phyloP scores from a whole-genome alignment of 2,888 invertebrate species.

The Cephus rjabovi region DNA sequence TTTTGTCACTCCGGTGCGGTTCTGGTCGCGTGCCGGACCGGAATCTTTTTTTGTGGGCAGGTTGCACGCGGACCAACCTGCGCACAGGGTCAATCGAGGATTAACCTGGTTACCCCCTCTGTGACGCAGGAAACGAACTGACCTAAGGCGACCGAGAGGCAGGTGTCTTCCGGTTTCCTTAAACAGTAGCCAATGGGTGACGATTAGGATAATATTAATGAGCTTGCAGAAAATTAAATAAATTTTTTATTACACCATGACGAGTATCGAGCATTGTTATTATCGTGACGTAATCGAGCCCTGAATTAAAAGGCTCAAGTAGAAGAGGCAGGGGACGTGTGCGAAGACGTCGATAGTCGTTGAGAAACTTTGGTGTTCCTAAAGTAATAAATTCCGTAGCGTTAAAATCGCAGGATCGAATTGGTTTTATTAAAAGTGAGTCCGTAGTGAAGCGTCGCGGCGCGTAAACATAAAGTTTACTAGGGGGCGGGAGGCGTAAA shows the following conservation, averaged over 20 bases:
- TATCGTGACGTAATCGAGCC: too few relatives aligned
- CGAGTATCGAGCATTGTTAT: too few relatives aligned
- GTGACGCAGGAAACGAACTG: conserved; percentile 47
- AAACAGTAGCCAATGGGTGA: background rate
- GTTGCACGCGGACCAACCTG: conserved; percentile 45
- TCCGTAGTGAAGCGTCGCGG: background rate
- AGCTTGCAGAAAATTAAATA: too few relatives aligned
- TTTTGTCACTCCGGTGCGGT: conserved; percentile 55
- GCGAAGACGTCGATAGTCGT: too few relatives aligned
- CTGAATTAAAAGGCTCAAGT: too few relatives aligned
- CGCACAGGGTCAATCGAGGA: conserved; percentile 57
- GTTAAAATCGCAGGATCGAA: background rate
- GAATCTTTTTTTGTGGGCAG: conserved; percentile 48
- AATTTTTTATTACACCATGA: too few relatives aligned
- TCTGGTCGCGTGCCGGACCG: conserved; percentile 62
- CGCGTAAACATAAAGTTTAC: conserved; percentile 40
- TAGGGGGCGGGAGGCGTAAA: conserved; percentile 33
- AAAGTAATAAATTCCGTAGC: too few relatives aligned
- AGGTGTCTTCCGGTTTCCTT: conserved; percentile 48
- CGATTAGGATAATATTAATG: too few relatives aligned
- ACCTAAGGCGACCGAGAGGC: conserved; percentile 25
- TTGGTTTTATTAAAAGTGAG: background rate
- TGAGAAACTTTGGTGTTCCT: too few relatives aligned
- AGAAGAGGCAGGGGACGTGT: too few relatives aligned
- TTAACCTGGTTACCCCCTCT: conserved; percentile 58